Evolutionary conservation across 2,888 invertebrate species (phyloP).

Genomic region (Drosophila merina): DNA sequence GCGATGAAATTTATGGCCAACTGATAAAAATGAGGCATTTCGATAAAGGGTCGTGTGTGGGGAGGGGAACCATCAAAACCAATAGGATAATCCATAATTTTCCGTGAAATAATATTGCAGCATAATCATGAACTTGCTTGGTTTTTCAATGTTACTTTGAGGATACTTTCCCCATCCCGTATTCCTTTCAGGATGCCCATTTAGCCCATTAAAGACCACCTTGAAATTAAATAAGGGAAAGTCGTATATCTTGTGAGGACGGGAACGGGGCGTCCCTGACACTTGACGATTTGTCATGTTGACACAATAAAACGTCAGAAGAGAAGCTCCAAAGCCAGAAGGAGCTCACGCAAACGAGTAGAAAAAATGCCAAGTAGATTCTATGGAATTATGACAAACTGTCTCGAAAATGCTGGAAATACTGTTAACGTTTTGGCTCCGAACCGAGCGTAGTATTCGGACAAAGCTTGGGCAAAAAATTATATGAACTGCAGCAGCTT

Average conservation of each 20-base stretch:
- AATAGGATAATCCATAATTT: neutral
- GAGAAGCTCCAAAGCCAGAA: slow-evolving; percentile 32
- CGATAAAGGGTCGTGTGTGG: slow-evolving; percentile 7
- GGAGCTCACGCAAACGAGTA: slow-evolving; percentile 30
- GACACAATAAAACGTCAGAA: slow-evolving; percentile 72
- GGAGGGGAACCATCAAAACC: neutral
- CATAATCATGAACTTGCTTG: neutral
- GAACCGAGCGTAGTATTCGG: slow-evolving; percentile 13
- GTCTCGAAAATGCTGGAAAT: slow-evolving; percentile 80
- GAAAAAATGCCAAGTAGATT: slow-evolving; percentile 54
- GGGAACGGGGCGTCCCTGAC: slow-evolving; percentile 37
- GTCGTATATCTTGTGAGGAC: slow-evolving; percentile 5
- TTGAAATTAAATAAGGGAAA: slow-evolving; percentile 70
- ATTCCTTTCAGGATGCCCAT: slow-evolving; percentile 22
- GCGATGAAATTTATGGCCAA: slow-evolving; percentile 65
- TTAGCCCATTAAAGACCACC: slow-evolving; percentile 64
- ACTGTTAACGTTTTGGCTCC: slow-evolving; percentile 69
- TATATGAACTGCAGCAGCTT: slow-evolving; percentile 55
- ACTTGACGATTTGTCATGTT: slow-evolving; percentile 80
- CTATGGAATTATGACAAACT: slow-evolving; percentile 79
- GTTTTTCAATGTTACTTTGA: no score
- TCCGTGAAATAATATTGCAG: neutral
- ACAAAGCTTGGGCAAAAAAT: slow-evolving; percentile 35
- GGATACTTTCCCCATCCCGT: no score
- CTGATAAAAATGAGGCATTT: slow-evolving; percentile 41